Conservation (phyloP, 2,888 invertebrate genomes). For the Caenorhabditis sp. region DNA sequence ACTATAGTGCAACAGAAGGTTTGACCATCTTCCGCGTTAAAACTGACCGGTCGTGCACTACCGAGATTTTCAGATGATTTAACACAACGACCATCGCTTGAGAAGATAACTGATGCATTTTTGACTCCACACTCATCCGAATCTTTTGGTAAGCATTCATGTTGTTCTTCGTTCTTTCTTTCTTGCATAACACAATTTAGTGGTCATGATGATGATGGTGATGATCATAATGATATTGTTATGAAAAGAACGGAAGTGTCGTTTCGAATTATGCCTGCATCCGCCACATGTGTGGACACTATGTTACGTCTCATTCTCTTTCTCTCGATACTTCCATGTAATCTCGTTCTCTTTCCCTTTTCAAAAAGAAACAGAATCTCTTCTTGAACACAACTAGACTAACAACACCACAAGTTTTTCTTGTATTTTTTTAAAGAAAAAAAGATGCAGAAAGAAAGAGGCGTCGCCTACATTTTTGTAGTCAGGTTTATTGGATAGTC, state of each 20-base stretch:
- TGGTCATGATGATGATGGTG: constrained; percentile 26
- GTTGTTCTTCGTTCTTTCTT: not conserved
- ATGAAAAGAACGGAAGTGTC: constrained; percentile 53
- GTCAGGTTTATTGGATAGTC: too few species aligned
- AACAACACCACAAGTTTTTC: constrained; percentile 30
- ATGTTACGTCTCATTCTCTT: constrained; percentile 22
- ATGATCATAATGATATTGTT: constrained; percentile 37
- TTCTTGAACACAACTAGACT: constrained; percentile 52
- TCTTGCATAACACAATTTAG: constrained; percentile 11
- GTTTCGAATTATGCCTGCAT: constrained; percentile 56
- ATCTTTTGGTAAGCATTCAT: constrained; percentile 24
- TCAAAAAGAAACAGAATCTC: constrained; percentile 26
- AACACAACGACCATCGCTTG: not conserved
- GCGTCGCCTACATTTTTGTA: constrained; percentile 1
- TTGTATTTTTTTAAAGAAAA: constrained; percentile 52
- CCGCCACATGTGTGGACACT: constrained; percentile 14
- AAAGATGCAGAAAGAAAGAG: constrained; percentile 12
- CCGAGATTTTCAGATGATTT: not conserved
- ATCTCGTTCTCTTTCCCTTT: constrained; percentile 7
- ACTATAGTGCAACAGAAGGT: constrained; percentile 51
- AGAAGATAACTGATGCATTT: not conserved
- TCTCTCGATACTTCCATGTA: constrained; percentile 35
- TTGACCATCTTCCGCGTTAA: too few species aligned
- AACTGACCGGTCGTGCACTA: not conserved
- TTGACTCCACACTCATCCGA: not conserved